Evolutionary conservation across 2,888 invertebrate species (phyloP).

Genomic region (Tetrapedia diversipes): DNA sequence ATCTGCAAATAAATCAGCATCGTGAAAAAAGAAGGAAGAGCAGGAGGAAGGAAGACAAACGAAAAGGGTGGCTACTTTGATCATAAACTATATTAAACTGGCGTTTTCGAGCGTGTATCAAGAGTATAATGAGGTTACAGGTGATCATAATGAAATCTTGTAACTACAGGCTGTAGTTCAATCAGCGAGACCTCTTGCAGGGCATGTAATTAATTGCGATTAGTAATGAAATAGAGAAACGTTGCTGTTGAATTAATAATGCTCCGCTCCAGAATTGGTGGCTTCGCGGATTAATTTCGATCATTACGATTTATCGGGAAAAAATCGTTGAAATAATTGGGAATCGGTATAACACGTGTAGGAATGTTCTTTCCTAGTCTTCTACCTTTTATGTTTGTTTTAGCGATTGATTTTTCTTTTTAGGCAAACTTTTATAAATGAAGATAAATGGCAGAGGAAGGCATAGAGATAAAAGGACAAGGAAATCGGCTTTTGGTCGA

Average conservation of each 20-base stretch:
- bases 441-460: not conserved
- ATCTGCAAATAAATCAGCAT: conserved; percentile 11
- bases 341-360: not conserved
- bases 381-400: conserved; percentile 7
- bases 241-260: conserved; percentile 29
- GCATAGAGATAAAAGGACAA: not conserved
- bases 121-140: conserved; percentile 15
- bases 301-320: conserved; percentile 39
- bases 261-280: conserved; percentile 7
- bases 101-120: not conserved
- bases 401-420: not conserved
- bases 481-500: not conserved
- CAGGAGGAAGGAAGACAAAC: no score
- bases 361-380: not conserved
- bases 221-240: conserved; percentile 28
- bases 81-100: not conserved
- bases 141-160: conserved; percentile 43
- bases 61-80: not conserved
- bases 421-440: not conserved
- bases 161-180: conserved; percentile 21
- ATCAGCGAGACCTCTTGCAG: conserved; percentile 17
- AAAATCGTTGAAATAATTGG: conserved; percentile 8
- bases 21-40: not conserved
- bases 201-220: conserved; percentile 49
- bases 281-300: conserved; percentile 36